A percentile compares a stretch with the other conserved stretches of the same genome.
Conservation (phyloP, 2,888 invertebrate species). For the Limnephilus auricula region DNA sequence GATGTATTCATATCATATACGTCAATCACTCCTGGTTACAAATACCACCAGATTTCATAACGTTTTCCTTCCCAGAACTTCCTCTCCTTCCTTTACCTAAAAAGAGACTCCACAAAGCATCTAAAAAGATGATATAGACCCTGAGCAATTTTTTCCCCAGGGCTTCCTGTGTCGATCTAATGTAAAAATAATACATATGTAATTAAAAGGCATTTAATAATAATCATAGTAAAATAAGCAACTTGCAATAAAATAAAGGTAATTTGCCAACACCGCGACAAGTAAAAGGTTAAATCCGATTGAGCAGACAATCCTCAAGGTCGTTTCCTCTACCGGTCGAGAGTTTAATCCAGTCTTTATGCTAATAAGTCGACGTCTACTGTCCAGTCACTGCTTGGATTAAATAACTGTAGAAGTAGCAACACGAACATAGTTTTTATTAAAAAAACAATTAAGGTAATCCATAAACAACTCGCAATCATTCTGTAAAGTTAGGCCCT, state of each 20-base stretch:
- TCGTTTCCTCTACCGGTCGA: constrained; percentile 39
- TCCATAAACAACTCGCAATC: no score
- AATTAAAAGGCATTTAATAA: neutral
- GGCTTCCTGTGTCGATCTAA: no score
- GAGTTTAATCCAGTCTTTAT: constrained; percentile 41
- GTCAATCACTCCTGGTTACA: no score
- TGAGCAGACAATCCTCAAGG: neutral
- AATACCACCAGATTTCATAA: no score
- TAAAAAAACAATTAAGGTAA: neutral
- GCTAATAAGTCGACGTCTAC: constrained; percentile 30
- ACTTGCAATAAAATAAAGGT: neutral
- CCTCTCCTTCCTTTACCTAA: no score
- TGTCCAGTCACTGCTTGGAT: neutral
- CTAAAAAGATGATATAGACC: no score
- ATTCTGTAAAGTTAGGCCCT: no score
- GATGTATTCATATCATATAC: no score
- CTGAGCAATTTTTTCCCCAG: no score
- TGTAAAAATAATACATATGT: neutral
- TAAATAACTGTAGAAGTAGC: neutral
- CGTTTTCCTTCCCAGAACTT: no score
- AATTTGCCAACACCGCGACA: neutral
- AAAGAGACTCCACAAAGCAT: no score
- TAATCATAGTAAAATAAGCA: neutral
- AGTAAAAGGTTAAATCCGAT: neutral
- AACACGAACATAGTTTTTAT: neutral